Conservation (phyloP, 2,797 vertebrate genomes). For the Pristis pectinata region DNA sequence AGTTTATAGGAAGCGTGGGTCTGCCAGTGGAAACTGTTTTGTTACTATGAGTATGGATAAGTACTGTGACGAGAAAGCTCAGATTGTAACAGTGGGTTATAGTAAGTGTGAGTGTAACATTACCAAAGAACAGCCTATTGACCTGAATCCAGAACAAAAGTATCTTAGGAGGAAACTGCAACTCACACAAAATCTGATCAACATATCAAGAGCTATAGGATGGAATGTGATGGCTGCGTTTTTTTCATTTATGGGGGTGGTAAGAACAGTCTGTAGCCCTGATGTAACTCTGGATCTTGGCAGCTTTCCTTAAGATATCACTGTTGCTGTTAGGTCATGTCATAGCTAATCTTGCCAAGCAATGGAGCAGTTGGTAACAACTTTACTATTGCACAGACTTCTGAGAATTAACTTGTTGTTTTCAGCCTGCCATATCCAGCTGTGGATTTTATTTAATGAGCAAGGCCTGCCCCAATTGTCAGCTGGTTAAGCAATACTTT, state of each 20-base stretch:
- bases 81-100: not conserved
- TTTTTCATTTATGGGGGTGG: constrained; percentile 21
- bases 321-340: constrained; percentile 4
- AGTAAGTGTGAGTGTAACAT: not conserved
- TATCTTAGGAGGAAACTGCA: constrained; percentile 22
- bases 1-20: not conserved
- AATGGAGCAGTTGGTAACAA: constrained; percentile 25
- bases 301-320: constrained; percentile 14
- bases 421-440: not conserved
- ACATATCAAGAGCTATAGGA: not conserved
- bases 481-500: not conserved
- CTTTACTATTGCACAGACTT: not conserved
- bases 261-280: constrained; percentile 6
- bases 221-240: not conserved
- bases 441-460: not conserved
- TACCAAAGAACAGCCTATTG: constrained; percentile 1
- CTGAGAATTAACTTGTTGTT: not conserved
- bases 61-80: not conserved
- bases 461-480: not conserved
- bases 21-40: constrained; percentile 23
- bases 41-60: constrained; percentile 2
- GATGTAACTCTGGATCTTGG: not conserved
- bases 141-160: not conserved
- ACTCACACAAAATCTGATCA: not conserved
- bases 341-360: not conserved